phyloP scores from a whole-genome alignment of 2,797 vertebrate species.

The Xenopus petersii region DNA sequence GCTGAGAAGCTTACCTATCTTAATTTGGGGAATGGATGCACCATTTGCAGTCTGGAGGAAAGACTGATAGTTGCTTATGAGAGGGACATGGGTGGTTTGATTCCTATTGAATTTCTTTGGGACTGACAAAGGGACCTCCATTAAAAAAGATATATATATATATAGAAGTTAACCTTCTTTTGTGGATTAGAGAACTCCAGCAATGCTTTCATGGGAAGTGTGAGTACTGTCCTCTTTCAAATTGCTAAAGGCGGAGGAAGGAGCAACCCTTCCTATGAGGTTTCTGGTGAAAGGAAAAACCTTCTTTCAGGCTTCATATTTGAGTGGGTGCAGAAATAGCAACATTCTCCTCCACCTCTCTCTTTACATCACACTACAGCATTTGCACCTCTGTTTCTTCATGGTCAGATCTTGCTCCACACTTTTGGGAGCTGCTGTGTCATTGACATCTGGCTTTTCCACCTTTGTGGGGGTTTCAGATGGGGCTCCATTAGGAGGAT shows the following conservation, averaged over 20 bases:
- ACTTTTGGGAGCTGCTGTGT: conserved; percentile 63
- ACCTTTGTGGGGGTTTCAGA: conserved; percentile 35
- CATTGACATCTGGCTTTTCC: conserved; percentile 59
- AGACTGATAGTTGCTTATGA: neutral
- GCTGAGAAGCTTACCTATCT: neutral
- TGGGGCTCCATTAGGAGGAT: conserved; percentile 78
- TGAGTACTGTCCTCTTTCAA: conserved; percentile 12
- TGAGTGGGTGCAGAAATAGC: conserved; percentile 15
- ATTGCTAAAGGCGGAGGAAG: conserved; percentile 16
- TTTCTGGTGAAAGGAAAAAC: conserved; percentile 12
- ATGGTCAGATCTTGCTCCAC: conserved; percentile 72
- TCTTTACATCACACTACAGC: conserved; percentile 90
- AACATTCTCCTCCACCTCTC: conserved; percentile 6
- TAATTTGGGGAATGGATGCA: neutral
- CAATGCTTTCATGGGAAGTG: conserved; percentile 18
- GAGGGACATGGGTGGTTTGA: neutral
- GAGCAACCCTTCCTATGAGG: conserved; percentile 11
- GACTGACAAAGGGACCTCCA: too few relatives aligned
- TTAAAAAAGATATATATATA: neutral
- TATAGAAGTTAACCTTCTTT: conserved; percentile 6
- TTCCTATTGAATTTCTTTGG: too few relatives aligned
- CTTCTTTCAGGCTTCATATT: conserved; percentile 13
- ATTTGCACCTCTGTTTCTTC: conserved; percentile 93
- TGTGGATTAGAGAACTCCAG: conserved; percentile 17
- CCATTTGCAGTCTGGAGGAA: conserved; percentile 17